These are phyloP conservation scores for Lordiphosa andalusiaca DNA, from an alignment of 2,888 invertebrate species.

Conservation along the genomic window DNA sequence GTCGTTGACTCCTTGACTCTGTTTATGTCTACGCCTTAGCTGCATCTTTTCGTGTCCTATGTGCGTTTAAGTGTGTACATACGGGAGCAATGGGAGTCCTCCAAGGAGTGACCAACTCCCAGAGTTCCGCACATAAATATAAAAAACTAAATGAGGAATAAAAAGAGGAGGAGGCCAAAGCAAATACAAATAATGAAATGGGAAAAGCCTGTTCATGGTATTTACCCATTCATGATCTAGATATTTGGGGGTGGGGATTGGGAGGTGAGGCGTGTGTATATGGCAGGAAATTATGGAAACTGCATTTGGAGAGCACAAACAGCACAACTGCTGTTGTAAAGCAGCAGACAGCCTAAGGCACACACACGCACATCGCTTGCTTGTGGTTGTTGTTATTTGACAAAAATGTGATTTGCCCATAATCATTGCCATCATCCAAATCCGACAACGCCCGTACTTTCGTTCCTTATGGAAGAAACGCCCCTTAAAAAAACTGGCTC, in stretches of 20 bases:
- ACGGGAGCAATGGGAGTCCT: conserved; percentile 5
- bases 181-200: conserved; percentile 10
- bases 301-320: no score
- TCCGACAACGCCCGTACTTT: no score
- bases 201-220: not conserved
- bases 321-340: no score
- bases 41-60: conserved; percentile 10
- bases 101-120: conserved; percentile 14
- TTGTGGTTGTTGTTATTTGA: no score
- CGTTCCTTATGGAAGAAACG: no score
- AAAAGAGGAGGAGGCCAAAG: not conserved
- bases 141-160: conserved; percentile 3
- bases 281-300: no score
- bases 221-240: conserved; percentile 9
- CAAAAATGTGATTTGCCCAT: no score
- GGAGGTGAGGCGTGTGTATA: no score
- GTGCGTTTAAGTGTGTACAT: conserved; percentile 8
- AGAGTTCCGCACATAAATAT: conserved; percentile 3
- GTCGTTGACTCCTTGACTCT: conserved; percentile 8
- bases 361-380: no score
- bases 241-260: not conserved
- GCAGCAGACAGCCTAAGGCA: no score
- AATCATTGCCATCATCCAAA: no score
- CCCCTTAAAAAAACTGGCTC: no score
- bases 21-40: conserved; percentile 9